Conservation (phyloP, 2,888 invertebrate species). For the Taenaris catops region DNA sequence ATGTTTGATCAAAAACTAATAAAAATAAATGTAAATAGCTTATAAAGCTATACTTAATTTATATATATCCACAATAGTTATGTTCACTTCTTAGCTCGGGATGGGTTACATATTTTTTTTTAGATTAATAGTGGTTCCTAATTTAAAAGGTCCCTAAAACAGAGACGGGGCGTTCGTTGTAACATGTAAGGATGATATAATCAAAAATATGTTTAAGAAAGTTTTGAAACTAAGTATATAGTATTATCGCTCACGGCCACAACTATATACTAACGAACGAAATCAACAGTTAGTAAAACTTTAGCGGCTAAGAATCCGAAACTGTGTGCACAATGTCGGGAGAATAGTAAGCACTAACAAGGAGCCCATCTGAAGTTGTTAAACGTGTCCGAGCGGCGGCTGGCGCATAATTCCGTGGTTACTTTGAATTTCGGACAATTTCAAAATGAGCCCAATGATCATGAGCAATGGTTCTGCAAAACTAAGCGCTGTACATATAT, state of each 20-base stretch:
- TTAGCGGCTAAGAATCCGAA: slow-evolving; percentile 65
- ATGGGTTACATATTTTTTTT: too few relatives aligned
- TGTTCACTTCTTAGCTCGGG: too few relatives aligned
- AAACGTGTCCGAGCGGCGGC: slow-evolving; percentile 41
- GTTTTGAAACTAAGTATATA: slow-evolving; percentile 8
- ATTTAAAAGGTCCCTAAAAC: too few relatives aligned
- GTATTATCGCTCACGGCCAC: slow-evolving; percentile 35
- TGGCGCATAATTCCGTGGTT: slow-evolving; percentile 53
- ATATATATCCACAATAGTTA: too few relatives aligned
- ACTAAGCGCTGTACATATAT: too few relatives aligned
- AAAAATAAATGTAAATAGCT: too few relatives aligned
- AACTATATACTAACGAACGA: slow-evolving; percentile 47
- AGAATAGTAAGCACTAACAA: slow-evolving; percentile 62
- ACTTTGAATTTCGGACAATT: slow-evolving; percentile 48
- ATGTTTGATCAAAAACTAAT: too few relatives aligned
- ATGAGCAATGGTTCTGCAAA: background rate
- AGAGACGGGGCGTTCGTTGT: too few relatives aligned
- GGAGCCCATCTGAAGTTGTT: slow-evolving; percentile 67
- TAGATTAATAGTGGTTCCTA: too few relatives aligned
- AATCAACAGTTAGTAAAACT: slow-evolving; percentile 65
- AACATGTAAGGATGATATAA: too few relatives aligned
- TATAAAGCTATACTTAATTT: too few relatives aligned
- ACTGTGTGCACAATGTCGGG: slow-evolving; percentile 64
- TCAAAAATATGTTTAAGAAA: too few relatives aligned
- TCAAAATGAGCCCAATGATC: slow-evolving; percentile 35